Evolutionary conservation across 2,888 invertebrate genomes (phyloP), one percentile per base, ranked within the genome.

Genomic region (Platerodrilus igneus): DNA sequence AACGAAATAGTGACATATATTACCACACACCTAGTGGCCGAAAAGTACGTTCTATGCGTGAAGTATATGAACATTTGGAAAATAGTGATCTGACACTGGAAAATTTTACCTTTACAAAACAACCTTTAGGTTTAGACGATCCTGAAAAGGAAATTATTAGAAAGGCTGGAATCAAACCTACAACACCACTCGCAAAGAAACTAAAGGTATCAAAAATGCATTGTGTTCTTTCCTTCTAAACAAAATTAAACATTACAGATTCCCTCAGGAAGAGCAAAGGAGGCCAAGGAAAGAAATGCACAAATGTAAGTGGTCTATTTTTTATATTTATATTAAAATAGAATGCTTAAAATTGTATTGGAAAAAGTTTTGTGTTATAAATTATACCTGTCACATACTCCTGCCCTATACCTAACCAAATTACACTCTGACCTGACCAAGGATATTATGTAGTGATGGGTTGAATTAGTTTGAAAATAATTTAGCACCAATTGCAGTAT

Each of bases 71-170:
- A 11, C 59, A 71, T 48, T 59, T 76, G 7, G 45, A 50, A 15
- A 55, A 56, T 18, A 51, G 46, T 32, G 81, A 81, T 1, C 65
- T 89, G 21, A 78, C 81, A 0, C 64, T 81, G 22, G 85, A 87
- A 5, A 84, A 90, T 66, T 92, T 92, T 59, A 83, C 88, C 6
- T 91, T 90, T 66, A 79, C 80, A 60, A 86, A 87, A 64, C 85
- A 84, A 56, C 78, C 87, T 0, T 66, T 90, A 19, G 86, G 85
- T 1, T 64, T 81, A 0, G 76, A 82, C 53, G 83, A 85, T 57
- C 78, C 85, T 0, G 80, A 83, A 3, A 81, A 79, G 46, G 92
- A 92, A 69, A 78, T 82, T 4, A 82, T 89, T 40, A 75, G 90
- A 64, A 81, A 74, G 57, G 79, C 78, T 2, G 75, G 74, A 56